These are phyloP conservation scores for Ailurus styani DNA, from an alignment of 2,113 vertebrate species.

Conservation along the genomic window DNA sequence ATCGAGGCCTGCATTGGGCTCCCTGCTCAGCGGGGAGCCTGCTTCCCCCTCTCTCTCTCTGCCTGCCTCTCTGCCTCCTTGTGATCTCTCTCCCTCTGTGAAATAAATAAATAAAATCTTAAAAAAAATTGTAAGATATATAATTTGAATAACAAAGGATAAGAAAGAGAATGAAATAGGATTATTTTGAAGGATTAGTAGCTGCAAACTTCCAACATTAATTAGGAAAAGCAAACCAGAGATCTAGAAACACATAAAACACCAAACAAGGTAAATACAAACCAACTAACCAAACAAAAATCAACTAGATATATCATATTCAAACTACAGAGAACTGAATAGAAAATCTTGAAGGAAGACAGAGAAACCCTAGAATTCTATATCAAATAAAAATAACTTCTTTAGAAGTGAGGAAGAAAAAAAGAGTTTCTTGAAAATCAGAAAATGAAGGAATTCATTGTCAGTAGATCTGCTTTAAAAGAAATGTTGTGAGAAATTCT, in stretches of 20 bases:
- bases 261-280: not conserved
- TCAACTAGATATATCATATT: not conserved
- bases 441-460: not conserved
- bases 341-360: not conserved
- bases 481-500: not conserved
- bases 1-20: no score
- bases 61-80: no score
- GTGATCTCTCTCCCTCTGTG: no score
- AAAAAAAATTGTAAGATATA: not conserved
- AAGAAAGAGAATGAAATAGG: not conserved
- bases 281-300: not conserved
- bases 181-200: not conserved
- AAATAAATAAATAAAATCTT: no score
- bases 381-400: not conserved
- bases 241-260: not conserved
- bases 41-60: no score
- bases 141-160: not conserved
- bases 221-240: not conserved
- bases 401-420: not conserved
- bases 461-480: not conserved
- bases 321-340: not conserved
- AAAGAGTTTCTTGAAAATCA: not conserved
- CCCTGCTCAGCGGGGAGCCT: no score
- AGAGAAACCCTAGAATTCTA: not conserved
- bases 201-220: not conserved